Evolutionary conservation across 1,140 invertebrate species (phyloP), one percentile per base, ranked within the genome.

Genomic region (Kradibia gibbosae): DNA sequence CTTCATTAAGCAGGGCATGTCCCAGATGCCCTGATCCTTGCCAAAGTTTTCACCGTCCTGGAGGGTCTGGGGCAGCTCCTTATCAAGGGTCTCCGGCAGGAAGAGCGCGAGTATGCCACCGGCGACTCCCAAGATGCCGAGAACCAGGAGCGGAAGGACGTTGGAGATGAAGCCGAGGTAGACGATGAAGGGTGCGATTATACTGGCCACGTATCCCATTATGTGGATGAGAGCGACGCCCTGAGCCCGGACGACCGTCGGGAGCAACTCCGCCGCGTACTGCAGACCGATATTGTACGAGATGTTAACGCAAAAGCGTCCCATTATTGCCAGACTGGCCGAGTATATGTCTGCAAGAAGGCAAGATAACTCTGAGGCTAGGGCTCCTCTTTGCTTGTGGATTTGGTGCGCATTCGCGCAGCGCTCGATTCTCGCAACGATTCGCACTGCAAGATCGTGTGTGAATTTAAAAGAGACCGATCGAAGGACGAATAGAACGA

Each of bases 271-370:
- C 0, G 96, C 96, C 0, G 96, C 96, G 91, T 96, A 97, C 86
- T 97, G 96, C 0, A 98, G 92, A 0, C 96, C 96, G 75, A 97
- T 97, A 87, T 97, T 97, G 88, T 97, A 97, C 0, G 96, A 95
- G 45, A 97, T 96, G 84, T 97, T 97, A 22, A 97, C 94, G 81
- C 94, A 95, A 83, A 97, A 96, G 39, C 97, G 91, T 1, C 96
- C 96, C 22, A 95, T 89, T 84, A 98, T 95, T 0, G 96, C 96
- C 10, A 96, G 87, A 0, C 93, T 91, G 0, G 95, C 94, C 82
- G 95, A 93, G 20, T 94, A 92, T 42, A 94, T 92, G 77, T 94
- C 94, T 95, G 88, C 53, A 36, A 8, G 74, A 85, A 48, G 17
- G 17, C 45, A 48, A 48, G 45, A 48, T 20, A 5, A 82, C 60